These are phyloP conservation scores for Aethes cnicana DNA, from an alignment of 2,888 invertebrate species.

Conservation along the genomic window DNA sequence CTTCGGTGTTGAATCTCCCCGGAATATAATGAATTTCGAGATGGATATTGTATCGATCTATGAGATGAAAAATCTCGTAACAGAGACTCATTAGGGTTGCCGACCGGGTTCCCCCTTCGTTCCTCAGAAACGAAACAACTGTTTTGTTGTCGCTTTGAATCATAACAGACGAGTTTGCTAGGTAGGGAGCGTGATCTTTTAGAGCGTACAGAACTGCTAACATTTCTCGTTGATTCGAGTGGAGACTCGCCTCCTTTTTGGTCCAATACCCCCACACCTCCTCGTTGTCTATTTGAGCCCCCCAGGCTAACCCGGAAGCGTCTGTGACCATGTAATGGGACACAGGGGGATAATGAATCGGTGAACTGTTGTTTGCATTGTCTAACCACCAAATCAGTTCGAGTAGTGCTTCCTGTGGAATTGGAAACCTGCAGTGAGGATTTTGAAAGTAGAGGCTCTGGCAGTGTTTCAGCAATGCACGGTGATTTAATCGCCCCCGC, in stretches of 20 bases:
- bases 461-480: neutral
- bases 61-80: neutral
- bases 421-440: neutral
- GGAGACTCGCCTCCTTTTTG: neutral
- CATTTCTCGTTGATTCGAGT: conserved; percentile 1
- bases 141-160: conserved; percentile 2
- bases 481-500: neutral
- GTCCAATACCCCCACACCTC: neutral
- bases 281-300: neutral
- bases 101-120: neutral
- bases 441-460: neutral
- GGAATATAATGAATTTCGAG: neutral
- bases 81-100: neutral
- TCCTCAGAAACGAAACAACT: neutral
- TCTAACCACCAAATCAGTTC: conserved; percentile 1
- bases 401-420: neutral
- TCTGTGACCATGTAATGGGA: neutral
- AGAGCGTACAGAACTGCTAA: neutral
- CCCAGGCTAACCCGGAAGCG: neutral
- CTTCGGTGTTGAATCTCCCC: neutral
- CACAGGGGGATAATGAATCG: neutral
- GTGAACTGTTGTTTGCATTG: neutral
- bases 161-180: neutral
- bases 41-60: neutral
- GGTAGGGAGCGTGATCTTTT: neutral